Base-by-base conservation (phyloP, 2,113 vertebrate genomes). In the Platanista minor region DNA sequence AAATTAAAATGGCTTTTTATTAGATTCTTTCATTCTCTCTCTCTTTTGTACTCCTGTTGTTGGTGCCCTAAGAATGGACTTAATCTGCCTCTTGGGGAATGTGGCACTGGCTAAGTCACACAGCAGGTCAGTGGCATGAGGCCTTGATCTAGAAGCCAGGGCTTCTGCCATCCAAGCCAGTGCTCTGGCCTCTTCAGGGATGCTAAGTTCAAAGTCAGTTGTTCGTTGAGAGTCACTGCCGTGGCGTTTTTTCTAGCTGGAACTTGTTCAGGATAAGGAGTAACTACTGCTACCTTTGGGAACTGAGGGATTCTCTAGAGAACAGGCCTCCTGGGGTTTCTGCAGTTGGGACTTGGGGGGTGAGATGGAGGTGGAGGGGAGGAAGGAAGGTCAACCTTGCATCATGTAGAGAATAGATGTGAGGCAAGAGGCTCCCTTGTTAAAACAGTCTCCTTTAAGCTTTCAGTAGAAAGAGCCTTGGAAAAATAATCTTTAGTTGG, bases 131-230 rank as follows among this genome's bases (percentile, higher is more conserved):
- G 66, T 91, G 89, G 39, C 64, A 90, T 43, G 80, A 94, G 66
- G 52, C 33, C 78, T 72, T 57, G 21, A 74, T 82, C 52, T 87
- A 52, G 80, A 92, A 96, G 43, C 66, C 27, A 39, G 52, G 66
- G 39, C 66, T 77, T 90, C 61, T 95, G 81, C 81, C 52, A 62
- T 85, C 27, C 18, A 94, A 66, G n/a, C 31, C 64, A 82, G 89
- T 59, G 46, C 31, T 96, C 59, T 94, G 49, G 13, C 29, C 17
- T 71, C 49, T 95, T 52, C 43, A 46, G 39, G 64, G 82, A 92
- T 25, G n/a, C 66, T 87, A 84, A 85, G 91, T 78, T 97, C 54
- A 69, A 92, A 91, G 86, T 94, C 86, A 95, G 23, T 88, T 94
- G 84, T 72, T 90, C 78, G 61, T 59, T 77, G 52, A 95, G 41